Percentiles rank a stretch among this genome's conserved stretches.
These are phyloP conservation scores for Caerostris darwini DNA, from an alignment of 1,140 invertebrate species.

Conservation along the genomic window DNA sequence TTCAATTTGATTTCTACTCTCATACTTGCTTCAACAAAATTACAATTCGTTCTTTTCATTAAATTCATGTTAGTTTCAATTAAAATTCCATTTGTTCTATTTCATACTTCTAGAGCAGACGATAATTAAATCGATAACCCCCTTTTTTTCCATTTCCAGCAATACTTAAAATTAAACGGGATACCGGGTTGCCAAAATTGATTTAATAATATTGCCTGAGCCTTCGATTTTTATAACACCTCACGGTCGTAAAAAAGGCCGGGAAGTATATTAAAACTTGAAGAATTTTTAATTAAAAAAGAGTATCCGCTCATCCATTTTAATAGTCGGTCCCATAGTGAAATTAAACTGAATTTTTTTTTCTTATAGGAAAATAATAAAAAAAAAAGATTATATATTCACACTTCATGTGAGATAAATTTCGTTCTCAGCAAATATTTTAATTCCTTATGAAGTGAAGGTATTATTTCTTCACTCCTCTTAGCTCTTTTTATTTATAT, in stretches of 20 bases:
- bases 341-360: not conserved
- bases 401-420: not conserved
- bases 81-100: not conserved
- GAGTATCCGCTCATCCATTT: not conserved
- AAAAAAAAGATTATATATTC: not conserved
- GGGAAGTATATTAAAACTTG: slow-evolving; percentile 37
- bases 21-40: not conserved
- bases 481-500: not conserved
- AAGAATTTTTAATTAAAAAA: slow-evolving; percentile 50
- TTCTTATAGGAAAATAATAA: not conserved
- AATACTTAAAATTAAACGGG: not conserved
- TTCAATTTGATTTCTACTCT: not conserved
- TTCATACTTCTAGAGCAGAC: not conserved
- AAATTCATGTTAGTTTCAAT: not conserved
- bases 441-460: not conserved
- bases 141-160: not conserved
- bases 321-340: not conserved
- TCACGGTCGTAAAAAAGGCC: not conserved
- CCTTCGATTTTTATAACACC: slow-evolving; percentile 43
- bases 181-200: not conserved
- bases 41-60: not conserved
- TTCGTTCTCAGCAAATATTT: not conserved
- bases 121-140: not conserved
- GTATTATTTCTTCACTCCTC: not conserved
- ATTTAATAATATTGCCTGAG: not conserved